These are phyloP conservation scores for Lepidothrix coronata DNA, from an alignment of 2,113 vertebrate species.

Conservation along the genomic window DNA sequence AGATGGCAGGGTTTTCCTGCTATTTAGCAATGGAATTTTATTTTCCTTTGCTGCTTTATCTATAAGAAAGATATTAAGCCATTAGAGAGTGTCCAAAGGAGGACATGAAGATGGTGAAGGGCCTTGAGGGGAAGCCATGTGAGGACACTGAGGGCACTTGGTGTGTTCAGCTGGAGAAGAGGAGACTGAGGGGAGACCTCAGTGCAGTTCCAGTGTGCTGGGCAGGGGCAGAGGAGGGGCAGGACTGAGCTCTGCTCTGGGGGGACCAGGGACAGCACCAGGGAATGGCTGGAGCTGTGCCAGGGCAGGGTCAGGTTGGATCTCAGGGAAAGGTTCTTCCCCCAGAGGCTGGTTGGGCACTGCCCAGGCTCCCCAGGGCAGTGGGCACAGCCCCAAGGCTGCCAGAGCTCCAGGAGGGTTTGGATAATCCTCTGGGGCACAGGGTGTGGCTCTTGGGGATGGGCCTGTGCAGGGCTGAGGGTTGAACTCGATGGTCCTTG, in stretches of 20 bases:
- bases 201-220: not conserved
- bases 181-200: not conserved
- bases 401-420: not conserved
- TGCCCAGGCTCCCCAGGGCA: not conserved
- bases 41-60: not conserved
- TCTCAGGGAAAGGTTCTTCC: not conserved
- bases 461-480: not conserved
- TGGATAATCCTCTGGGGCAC: not conserved
- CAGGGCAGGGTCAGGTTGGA: not conserved
- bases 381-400: not conserved
- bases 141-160: not conserved
- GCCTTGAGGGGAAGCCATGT: not conserved
- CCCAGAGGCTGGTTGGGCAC: not conserved
- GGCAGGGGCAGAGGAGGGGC: not conserved
- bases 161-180: not conserved
- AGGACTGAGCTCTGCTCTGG: not conserved
- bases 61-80: not conserved
- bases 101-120: not conserved
- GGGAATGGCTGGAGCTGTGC: not conserved
- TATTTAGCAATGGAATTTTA: rapidly evolving
- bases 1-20: not conserved
- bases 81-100: not conserved
- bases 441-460: not conserved
- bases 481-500: not conserved
- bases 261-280: not conserved